Evolutionary conservation across 2,888 invertebrate species (phyloP).

Genomic region (Macaria liturata): DNA sequence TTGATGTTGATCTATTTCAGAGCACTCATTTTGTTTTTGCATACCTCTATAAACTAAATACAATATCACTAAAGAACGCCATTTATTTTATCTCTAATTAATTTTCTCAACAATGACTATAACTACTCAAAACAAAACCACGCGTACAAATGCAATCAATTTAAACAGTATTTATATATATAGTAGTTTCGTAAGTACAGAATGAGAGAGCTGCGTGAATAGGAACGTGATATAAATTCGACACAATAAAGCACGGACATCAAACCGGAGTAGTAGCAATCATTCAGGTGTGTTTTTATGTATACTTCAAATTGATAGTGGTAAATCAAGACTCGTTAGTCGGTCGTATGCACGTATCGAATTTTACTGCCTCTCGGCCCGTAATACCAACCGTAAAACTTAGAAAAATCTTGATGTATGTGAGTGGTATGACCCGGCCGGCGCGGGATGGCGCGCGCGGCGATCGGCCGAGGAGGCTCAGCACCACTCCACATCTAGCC

Average conservation of each 20-base stretch:
- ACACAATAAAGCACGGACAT: conserved; percentile 57
- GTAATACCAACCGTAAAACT: conserved; percentile 74
- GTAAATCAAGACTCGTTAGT: conserved; percentile 77
- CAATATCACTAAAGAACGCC: too few relatives aligned
- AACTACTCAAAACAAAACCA: too few relatives aligned
- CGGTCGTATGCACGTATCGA: conserved; percentile 68
- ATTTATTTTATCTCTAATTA: too few relatives aligned
- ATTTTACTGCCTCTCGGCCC: conserved; percentile 71
- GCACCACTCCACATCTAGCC: conserved; percentile 53
- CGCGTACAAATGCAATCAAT: too few relatives aligned
- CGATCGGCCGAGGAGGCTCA: conserved; percentile 35
- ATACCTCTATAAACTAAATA: too few relatives aligned
- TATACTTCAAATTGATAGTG: conserved; percentile 72
- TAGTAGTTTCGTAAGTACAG: conserved; percentile 1
- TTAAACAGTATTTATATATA: too few relatives aligned
- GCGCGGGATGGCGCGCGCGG: conserved; percentile 42
- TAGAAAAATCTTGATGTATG: conserved; percentile 72
- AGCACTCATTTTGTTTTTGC: too few relatives aligned
- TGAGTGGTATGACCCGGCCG: conserved; percentile 50
- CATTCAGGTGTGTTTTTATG: conserved; percentile 69
- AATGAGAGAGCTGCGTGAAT: conserved; percentile 13
- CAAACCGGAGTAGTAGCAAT: conserved; percentile 59
- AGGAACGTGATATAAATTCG: conserved; percentile 48
- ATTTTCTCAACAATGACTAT: too few relatives aligned
- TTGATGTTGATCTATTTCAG: too few relatives aligned